These are phyloP conservation scores for Aegotheles bennettii DNA, from an alignment of 2,113 vertebrate species.

Conservation along the genomic window DNA sequence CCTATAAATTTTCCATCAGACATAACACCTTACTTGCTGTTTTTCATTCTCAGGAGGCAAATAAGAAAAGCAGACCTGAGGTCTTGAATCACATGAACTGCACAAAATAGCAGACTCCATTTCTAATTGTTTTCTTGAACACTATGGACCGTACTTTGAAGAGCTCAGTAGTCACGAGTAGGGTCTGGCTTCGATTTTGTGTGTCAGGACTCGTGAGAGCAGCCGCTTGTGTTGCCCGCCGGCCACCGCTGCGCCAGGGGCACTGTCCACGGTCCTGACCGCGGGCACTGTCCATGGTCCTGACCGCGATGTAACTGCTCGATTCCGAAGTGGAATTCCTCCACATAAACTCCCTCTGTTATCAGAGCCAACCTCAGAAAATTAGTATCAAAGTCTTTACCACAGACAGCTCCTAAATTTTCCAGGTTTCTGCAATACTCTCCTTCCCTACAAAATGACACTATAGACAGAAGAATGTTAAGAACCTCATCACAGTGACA, in stretches of 20 bases:
- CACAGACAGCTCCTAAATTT: background rate
- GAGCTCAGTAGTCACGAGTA: background rate
- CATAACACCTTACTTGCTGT: background rate
- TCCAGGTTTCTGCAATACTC: background rate
- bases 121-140: background rate
- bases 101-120: background rate
- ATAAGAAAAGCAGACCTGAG: slow-evolving; percentile 1
- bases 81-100: background rate
- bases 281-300: background rate
- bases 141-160: background rate
- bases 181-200: background rate
- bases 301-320: background rate
- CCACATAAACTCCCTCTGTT: fast-evolving
- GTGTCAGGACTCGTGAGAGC: background rate
- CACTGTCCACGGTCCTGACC: background rate
- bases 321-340: fast-evolving
- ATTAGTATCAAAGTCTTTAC: background rate
- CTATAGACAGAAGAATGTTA: background rate
- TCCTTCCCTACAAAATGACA: background rate
- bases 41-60: slow-evolving; percentile 33
- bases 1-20: slow-evolving; percentile 20
- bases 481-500: background rate
- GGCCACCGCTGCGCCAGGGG: fast-evolving
- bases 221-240: background rate
- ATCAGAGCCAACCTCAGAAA: background rate